Conservation (phyloP, 2,888 invertebrate genomes). For the Keiferia lycopersicella region DNA sequence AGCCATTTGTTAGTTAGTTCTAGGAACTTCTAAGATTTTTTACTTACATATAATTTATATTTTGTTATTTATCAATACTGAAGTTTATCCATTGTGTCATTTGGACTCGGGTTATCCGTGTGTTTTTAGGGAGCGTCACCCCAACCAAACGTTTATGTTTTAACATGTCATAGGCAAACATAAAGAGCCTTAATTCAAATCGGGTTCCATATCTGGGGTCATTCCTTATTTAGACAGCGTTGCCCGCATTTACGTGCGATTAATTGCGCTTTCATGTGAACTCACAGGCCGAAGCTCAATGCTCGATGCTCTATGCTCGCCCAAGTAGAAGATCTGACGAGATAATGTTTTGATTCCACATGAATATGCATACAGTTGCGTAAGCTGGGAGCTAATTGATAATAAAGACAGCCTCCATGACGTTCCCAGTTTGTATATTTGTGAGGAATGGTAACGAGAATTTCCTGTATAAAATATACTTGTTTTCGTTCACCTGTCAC, state of each 20-base stretch:
- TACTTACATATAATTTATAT: too few species aligned
- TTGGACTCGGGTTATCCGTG: neutral
- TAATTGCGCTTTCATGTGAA: slow-evolving; percentile 43
- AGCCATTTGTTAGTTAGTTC: slow-evolving; percentile 41
- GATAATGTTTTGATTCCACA: slow-evolving; percentile 31
- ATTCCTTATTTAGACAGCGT: slow-evolving; percentile 16
- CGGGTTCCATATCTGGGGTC: slow-evolving; percentile 14
- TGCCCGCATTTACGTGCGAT: slow-evolving; percentile 44
- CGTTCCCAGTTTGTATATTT: slow-evolving; percentile 12
- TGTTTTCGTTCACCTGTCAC: neutral
- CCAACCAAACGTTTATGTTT: neutral
- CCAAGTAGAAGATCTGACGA: slow-evolving; percentile 50
- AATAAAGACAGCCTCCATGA: slow-evolving; percentile 19
- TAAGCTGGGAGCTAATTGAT: slow-evolving; percentile 28
- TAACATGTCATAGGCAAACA: slow-evolving; percentile 12
- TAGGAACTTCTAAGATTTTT: too few species aligned
- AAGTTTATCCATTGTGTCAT: neutral
- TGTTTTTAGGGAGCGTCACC: neutral
- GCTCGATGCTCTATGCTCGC: slow-evolving; percentile 34
- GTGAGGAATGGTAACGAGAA: slow-evolving; percentile 10
- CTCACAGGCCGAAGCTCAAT: slow-evolving; percentile 28
- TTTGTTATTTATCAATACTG: neutral
- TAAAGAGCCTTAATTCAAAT: slow-evolving; percentile 6
- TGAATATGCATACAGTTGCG: slow-evolving; percentile 28
- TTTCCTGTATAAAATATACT: slow-evolving; percentile 19